phyloP scores from a whole-genome alignment of 2,113 vertebrate genomes.

The Dinomys branickii region DNA sequence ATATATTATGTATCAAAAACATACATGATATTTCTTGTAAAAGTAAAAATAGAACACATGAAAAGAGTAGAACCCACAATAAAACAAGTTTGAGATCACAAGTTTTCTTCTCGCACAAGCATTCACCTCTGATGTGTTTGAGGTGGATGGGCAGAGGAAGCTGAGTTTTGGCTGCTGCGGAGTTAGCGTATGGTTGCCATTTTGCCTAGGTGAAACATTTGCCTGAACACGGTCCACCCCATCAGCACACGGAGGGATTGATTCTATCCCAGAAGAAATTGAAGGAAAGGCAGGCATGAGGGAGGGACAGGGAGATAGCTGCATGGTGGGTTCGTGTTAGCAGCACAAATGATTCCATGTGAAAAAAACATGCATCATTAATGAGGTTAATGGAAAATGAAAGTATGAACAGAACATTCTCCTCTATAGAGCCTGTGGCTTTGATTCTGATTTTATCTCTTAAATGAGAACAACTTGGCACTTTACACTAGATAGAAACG shows the following conservation, averaged over 20 bases:
- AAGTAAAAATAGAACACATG: not conserved
- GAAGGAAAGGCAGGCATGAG: not conserved
- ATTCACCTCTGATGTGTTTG: not conserved
- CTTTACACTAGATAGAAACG: not conserved
- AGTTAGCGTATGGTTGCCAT: not conserved
- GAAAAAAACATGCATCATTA: conserved; percentile 18
- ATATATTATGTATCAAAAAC: not conserved
- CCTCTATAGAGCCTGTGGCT: not conserved
- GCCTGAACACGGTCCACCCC: not conserved
- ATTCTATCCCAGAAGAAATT: not conserved
- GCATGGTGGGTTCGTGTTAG: not conserved
- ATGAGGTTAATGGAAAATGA: not conserved
- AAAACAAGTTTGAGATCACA: not conserved
- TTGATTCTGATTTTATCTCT: conserved; percentile 50
- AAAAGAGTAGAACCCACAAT: not conserved
- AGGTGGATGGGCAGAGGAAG: not conserved
- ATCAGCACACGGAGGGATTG: not conserved
- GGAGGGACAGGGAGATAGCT: not conserved
- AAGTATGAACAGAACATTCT: not conserved
- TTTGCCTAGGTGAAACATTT: not conserved
- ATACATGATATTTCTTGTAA: not conserved
- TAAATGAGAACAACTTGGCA: conserved; percentile 19
- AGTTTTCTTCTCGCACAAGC: not conserved
- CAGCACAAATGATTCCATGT: not conserved
- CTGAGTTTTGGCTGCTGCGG: not conserved